phyloP scores from a whole-genome alignment of 2,888 invertebrate species.

The Eurois occulta region DNA sequence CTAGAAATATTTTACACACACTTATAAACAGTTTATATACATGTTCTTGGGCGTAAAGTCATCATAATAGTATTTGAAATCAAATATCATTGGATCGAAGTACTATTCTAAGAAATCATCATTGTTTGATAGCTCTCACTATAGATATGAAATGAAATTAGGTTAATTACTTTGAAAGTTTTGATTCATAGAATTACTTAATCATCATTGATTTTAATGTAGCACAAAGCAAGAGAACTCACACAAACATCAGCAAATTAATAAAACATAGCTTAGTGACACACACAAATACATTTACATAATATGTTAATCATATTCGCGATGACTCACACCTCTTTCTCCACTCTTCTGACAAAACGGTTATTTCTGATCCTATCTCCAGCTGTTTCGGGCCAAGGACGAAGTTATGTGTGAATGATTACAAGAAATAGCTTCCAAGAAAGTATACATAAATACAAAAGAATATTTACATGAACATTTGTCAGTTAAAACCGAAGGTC shows the following conservation, averaged over 20 bases:
- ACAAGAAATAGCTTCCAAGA: conserved; percentile 4
- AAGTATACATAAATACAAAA: conserved; percentile 20
- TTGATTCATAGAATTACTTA: neutral
- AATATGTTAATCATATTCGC: conserved; percentile 16
- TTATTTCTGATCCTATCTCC: conserved; percentile 35
- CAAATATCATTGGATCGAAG: neutral
- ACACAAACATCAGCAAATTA: neutral
- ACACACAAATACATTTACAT: conserved; percentile 37
- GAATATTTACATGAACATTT: conserved; percentile 14
- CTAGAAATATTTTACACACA: neutral
- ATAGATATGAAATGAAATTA: neutral
- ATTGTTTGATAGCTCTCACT: neutral
- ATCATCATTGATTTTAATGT: neutral
- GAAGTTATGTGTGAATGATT: conserved; percentile 12
- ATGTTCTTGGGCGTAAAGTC: neutral
- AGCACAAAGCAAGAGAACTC: neutral
- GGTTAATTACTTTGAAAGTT: conserved; percentile 15
- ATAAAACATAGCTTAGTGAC: neutral
- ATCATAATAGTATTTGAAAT: neutral
- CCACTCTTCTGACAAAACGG: conserved; percentile 44
- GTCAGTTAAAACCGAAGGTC: conserved; percentile 12
- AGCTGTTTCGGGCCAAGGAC: conserved; percentile 60
- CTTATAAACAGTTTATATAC: neutral
- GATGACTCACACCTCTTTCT: conserved; percentile 58
- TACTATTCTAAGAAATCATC: neutral